These are phyloP conservation scores for Bunonema sp. DNA, from an alignment of 2,888 invertebrate genomes.

Conservation along the genomic window DNA sequence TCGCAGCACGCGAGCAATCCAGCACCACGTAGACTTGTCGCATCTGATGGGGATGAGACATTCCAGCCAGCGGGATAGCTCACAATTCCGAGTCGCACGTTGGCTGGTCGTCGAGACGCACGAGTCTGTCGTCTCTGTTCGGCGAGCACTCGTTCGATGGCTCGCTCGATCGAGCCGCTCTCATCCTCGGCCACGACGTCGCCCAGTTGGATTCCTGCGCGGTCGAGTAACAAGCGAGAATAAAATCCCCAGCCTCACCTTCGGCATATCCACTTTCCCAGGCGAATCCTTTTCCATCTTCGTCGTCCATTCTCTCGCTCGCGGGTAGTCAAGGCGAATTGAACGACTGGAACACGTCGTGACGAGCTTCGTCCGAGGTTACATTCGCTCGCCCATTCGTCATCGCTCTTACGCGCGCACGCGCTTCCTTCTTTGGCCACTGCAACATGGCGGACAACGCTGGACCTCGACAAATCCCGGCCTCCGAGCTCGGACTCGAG, in stretches of 20 bases:
- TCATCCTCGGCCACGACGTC: constrained; percentile 91
- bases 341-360: no score
- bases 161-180: constrained; percentile 72
- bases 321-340: no score
- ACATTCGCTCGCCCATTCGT: no score
- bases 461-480: no score
- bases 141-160: constrained; percentile 76
- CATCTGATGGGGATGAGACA: constrained; percentile 56
- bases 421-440: no score
- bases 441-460: no score
- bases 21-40: constrained; percentile 76
- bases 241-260: no score
- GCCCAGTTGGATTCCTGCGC: constrained; percentile 42
- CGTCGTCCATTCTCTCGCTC: constrained; percentile 13
- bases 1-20: constrained; percentile 86
- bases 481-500: no score
- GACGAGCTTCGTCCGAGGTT: no score
- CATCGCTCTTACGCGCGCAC: no score
- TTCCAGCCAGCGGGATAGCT: constrained; percentile 6
- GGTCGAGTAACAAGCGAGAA: no score
- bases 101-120: constrained; percentile 49
- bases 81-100: constrained; percentile 73
- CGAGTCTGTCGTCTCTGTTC: constrained; percentile 60
- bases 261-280: constrained; percentile 51
- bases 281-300: constrained; percentile 43